Conservation (phyloP, 2,797 vertebrate genomes). For the Pipistrellus pygmaeus region DNA sequence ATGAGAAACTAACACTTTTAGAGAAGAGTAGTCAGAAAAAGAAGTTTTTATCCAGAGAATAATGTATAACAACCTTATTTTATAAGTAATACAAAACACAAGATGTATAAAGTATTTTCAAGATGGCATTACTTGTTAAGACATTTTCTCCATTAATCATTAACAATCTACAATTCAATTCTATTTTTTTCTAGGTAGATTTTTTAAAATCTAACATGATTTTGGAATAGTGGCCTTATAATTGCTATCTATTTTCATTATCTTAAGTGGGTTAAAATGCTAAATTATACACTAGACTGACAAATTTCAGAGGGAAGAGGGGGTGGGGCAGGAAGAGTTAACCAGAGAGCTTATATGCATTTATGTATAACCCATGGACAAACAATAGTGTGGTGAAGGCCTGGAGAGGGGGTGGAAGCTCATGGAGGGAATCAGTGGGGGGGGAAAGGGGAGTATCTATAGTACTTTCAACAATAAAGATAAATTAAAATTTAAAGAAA, state of each 20-base stretch:
- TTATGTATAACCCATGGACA: too few relatives aligned
- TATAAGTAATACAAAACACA: background rate
- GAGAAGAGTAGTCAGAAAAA: slow-evolving; percentile 17
- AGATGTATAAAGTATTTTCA: background rate
- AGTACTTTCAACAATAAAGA: too few relatives aligned
- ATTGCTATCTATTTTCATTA: background rate
- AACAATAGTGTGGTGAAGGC: too few relatives aligned
- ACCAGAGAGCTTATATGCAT: too few relatives aligned
- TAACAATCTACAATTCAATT: background rate
- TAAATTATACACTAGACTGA: too few relatives aligned
- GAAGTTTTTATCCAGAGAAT: background rate
- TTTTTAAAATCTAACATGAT: background rate
- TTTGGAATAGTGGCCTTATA: background rate
- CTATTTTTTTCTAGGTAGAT: background rate
- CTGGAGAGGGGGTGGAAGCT: too few relatives aligned
- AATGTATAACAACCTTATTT: background rate
- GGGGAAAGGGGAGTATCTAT: too few relatives aligned
- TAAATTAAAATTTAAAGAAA: too few relatives aligned
- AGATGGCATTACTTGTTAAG: background rate
- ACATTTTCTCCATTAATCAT: background rate
- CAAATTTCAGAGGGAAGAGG: too few relatives aligned
- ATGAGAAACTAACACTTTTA: background rate
- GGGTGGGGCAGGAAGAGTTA: too few relatives aligned
- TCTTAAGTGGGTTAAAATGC: background rate
- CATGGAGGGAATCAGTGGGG: too few relatives aligned